Evolutionary conservation across 2,113 vertebrate species (phyloP), one percentile per base, ranked within the genome.

Genomic region (Phaetusa simplex): DNA sequence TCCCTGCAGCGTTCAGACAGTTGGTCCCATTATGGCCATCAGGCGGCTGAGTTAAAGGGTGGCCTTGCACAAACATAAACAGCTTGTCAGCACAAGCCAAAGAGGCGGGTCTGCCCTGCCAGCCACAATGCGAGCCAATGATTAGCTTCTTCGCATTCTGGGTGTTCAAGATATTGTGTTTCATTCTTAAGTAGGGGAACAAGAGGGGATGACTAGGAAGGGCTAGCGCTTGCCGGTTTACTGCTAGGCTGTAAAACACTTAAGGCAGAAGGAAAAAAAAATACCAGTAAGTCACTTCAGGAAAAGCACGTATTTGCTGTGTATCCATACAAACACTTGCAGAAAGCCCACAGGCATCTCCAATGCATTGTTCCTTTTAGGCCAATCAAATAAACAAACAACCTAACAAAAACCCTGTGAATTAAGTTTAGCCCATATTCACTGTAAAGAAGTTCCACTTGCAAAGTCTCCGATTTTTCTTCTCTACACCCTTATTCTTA

Each of bases 11-110:
- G 82, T 67, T 96, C 96, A 95, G 92, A 86, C 96, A 91, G 96
- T 95, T 47, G 95, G 89, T 88, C 93, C 96, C 98, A 97, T 97
- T 97, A 86, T 79, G 92, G 82, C 93, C 96, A 86, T 76, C 88
- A 71, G 94, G 93, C 93, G 40, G 92, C 95, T 43, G 83, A 96
- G 97, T 96, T 96, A 96, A 98, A 98, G 97, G 91, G 97, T 97
- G 97, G 97, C 98, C 97, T 97, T 77, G 94, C 93, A 93, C 97
- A 97, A 98, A 98, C 96, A 98, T 89, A 97, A 98, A 98, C 97
- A 97, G 98, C 98, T 97, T 95, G 97, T 98, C 97, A 97, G 98
- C 96, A 81, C 96, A 88, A 97, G 97, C 98, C 97, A 96, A 96
- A 92, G 95, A 97, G 98, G 98, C 92, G 97, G 98, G 96, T 65